Base-by-base conservation (phyloP, 64 coral and sea anemone genomes). In the Acropora yongei region DNA sequence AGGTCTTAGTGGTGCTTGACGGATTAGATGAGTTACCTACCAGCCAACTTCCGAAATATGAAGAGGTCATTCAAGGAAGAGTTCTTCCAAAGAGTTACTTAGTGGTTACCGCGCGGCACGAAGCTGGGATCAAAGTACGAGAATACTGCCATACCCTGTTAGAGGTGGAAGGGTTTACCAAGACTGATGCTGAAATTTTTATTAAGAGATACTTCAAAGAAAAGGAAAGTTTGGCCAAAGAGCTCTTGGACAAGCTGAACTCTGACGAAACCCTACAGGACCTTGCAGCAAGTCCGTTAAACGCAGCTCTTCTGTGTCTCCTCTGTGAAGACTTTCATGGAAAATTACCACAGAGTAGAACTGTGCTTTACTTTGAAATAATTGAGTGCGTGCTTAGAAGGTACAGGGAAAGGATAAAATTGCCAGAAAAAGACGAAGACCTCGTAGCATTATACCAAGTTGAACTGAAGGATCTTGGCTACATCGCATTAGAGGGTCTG, bases 241-340 rank as follows among this genome's bases (percentile, higher is more conserved):
- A 50, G 49, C 48, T 58, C 39, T 2, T 83, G 2, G 55, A 58
- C 11, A 12, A 67, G 6, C 2, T 67, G 63, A 2, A 12, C 63
- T 13, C 63, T 13, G 63, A 18, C 11, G 10, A 2, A 61, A 57
- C 2, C 61, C 16, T 83, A 39, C 19, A 2, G 3, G 80, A 57
- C 6, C 39, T 84, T 44, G 44, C 58, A n/a, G 30, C 16, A 12
- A 84, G 44, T 66, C 81, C 81, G 6, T 61, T 44, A 0, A 11
- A 84, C 44, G 2, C 81, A 18, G 10, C 49, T 9, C 40, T 84
- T 39, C 81, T 84, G 8, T 84, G 81, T 5, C 41, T 68, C 10
- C 81, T 84, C 17, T 84, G 53, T 46, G 81, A 68, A 55, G 81
- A 84, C 16, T 44, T 43, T 10, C 43, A 11, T 7, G 58, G 58